Evolutionary conservation across 2,797 vertebrate species (phyloP), one percentile per base, ranked within the genome.

Genomic region (Melanotaenia pygmaea): DNA sequence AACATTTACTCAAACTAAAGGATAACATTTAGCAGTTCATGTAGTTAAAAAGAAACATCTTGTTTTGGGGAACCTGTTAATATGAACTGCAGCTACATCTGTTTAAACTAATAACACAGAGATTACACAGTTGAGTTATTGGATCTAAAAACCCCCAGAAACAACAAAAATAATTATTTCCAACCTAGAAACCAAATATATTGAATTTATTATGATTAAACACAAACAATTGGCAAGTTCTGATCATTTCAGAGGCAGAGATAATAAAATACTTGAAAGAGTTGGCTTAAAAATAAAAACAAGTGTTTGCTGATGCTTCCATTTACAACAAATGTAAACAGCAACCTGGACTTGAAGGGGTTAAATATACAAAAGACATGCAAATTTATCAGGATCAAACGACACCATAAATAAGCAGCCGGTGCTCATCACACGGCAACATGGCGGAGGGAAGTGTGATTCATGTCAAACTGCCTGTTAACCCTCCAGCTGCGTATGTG

Each of bases 321-420:
- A 2, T 50, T 22, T 10, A 22, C 47, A 47, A 47, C 0, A 53
- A 35, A 32, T 37, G 60, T 64, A 54, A 68, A 74, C 59, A 65
- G 73, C 53, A 24, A 51, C 43, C 56, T 35, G 0, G 20, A n/a
- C n/a, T 37, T 18, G 53, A 72, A 75, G 34, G 81, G 69, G 81
- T 88, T 85, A 85, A 83, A 80, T 47, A 69, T 47, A 74, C 74
- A 87, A 89, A 71, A 79, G 67, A 80, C 43, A 90, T 90, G 91
- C 87, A 92, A 89, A 92, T 91, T 67, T 40, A 64, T 67, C 59
- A 40, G 76, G 67, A 76, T 38, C 76, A 87, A 83, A 87, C 72
- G 64, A 90, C 43, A 75, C 62, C 76, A 88, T 91, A 91, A 93
- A 91, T 89, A 87, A 89, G 74, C 77, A 70, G 74, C 22, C 60